Evolutionary conservation across 2,113 vertebrate genomes (phyloP).

Genomic region (Centropus unirufus): DNA sequence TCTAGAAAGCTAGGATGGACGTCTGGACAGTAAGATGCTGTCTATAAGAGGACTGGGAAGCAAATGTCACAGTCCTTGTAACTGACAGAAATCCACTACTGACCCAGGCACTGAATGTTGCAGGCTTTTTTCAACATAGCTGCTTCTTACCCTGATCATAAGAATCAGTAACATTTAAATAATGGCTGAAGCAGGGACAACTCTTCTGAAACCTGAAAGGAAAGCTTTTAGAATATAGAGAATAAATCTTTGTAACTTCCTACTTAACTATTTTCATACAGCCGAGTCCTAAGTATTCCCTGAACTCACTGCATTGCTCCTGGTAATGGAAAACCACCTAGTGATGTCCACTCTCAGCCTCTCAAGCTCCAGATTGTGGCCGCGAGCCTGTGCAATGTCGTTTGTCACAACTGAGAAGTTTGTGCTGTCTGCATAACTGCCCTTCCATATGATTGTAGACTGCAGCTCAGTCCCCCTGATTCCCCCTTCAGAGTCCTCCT

Average conservation of each 20-base stretch:
- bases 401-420: rapidly evolving
- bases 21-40: background rate
- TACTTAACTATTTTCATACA: background rate
- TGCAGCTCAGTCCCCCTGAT: rapidly evolving
- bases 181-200: background rate
- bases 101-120: background rate
- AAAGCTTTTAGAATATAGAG: background rate
- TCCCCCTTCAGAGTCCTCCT: background rate
- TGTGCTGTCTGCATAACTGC: rapidly evolving
- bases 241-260: background rate
- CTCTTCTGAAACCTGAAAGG: background rate
- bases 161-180: background rate
- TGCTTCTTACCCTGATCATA: background rate
- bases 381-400: background rate
- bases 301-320: background rate
- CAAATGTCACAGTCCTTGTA: background rate
- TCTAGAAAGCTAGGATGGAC: background rate
- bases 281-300: background rate
- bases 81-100: background rate
- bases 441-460: background rate
- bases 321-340: background rate
- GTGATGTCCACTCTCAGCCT: background rate
- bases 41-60: background rate
- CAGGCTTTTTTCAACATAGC: background rate
- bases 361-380: background rate